Base-by-base conservation (phyloP, 2,797 vertebrate genomes). In the Neosalanx taihuensis region DNA sequence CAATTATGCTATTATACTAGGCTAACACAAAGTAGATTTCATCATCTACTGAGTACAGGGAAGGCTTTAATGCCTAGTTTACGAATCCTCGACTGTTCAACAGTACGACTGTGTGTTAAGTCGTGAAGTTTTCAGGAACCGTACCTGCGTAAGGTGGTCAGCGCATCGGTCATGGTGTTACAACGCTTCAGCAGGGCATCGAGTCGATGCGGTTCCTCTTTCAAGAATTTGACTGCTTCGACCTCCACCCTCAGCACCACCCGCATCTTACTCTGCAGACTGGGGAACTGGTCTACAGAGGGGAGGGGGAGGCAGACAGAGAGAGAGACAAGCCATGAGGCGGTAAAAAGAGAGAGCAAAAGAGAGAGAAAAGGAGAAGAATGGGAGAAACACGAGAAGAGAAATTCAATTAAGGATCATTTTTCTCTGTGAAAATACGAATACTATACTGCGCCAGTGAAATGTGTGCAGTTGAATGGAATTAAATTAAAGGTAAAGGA, bases 241-340 rank as follows among this genome's bases (percentile, higher is more conserved):
- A 98, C 97, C 91, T 99, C 97, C 81, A 98, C 97, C 1, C 97
- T 86, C 72, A 99, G 90, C 83, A 99, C 96, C 70, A 98, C 95
- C 0, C 97, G 92, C 97, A 99, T 98, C 92, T 98, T 98, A 91
- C 96, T 97, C 92, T 98, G 97, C 81, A 98, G 92, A 77, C 94
- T 92, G 72, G 96, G 96, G 85, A 98, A 98, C 87, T 98, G 96
- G 89, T 95, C 97, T 99, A 88, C 1, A 72, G 72, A 76, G 58
- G 18, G 51, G 4, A 35, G 23, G 6, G 6, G 46, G 1, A n/a
- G 13, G 69, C 17, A 31, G n/a, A 66, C 1, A 67, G 4, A 60
- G 23, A 60, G 23, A 26, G 68, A 70, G 68, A 59, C 0, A 20
- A 33, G 20, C 17, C 37, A 2, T 10, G 62, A 41, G 63, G 49